phyloP scores from a whole-genome alignment of 1,140 invertebrate genomes.

The Diuraphis noxia region DNA sequence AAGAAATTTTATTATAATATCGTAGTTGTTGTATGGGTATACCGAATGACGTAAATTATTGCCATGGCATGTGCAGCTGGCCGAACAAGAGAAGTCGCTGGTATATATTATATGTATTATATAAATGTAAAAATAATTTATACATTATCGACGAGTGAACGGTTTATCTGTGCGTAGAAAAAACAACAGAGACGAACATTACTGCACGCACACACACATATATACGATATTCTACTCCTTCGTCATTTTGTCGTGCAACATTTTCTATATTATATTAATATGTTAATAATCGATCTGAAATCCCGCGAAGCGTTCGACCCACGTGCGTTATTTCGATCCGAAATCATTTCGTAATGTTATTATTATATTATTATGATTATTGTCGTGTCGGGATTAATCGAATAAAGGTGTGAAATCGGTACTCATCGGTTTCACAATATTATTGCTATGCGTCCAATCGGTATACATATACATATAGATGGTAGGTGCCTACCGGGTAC shows the following conservation, averaged over 20 bases:
- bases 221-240: neutral
- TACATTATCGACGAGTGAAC: conserved; percentile 15
- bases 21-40: neutral
- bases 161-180: neutral
- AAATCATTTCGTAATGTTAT: neutral
- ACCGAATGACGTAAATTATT: conserved; percentile 35
- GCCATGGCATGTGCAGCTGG: neutral
- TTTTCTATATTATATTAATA: neutral
- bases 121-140: conserved; percentile 32
- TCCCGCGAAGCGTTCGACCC: neutral
- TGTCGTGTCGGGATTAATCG: neutral
- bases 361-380: neutral
- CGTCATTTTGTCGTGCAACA: neutral
- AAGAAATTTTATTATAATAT: neutral
- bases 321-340: neutral
- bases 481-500: too few species aligned
- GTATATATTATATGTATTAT: too few species aligned
- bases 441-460: too few species aligned
- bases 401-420: neutral
- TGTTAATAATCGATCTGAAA: conserved; percentile 18
- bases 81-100: neutral
- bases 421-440: neutral
- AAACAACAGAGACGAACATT: neutral
- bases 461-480: too few species aligned
- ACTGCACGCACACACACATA: neutral